A percentile compares a stretch with the other conserved stretches of the same genome.
Evolutionary conservation across 2,888 invertebrate species (phyloP).

Genomic region (Ganaspis brasiliensis): DNA sequence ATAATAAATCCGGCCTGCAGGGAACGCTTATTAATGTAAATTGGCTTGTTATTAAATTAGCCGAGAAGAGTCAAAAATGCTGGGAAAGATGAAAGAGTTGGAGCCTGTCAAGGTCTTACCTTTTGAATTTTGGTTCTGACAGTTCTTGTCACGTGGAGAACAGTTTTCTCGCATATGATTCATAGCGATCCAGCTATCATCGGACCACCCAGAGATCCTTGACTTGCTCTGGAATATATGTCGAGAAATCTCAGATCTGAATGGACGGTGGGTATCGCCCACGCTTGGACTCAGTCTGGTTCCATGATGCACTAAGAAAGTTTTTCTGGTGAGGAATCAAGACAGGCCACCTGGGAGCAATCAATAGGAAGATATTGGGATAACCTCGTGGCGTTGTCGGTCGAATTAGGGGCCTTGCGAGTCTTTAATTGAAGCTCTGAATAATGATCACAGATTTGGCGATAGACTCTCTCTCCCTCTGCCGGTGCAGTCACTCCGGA

Average conservation of each 20-base stretch:
- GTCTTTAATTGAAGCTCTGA: slow-evolving; percentile 79
- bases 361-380: slow-evolving; percentile 76
- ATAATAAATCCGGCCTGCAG: too few relatives aligned
- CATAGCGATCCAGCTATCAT: slow-evolving; percentile 71
- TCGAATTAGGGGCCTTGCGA: slow-evolving; percentile 76
- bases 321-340: slow-evolving; percentile 45
- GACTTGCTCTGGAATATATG: slow-evolving; percentile 72
- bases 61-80: too few relatives aligned
- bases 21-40: too few relatives aligned
- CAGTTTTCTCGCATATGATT: slow-evolving; percentile 73
- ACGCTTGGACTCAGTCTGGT: slow-evolving; percentile 68
- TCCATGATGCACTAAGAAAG: slow-evolving; percentile 69
- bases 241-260: slow-evolving; percentile 75
- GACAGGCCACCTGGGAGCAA: slow-evolving; percentile 75
- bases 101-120: background rate
- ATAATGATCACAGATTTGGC: slow-evolving; percentile 77
- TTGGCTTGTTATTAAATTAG: too few relatives aligned
- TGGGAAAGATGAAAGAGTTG: too few relatives aligned
- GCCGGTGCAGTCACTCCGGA: slow-evolving; percentile 8
- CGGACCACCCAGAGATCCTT: slow-evolving; percentile 77
- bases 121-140: slow-evolving; percentile 21
- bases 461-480: slow-evolving; percentile 58
- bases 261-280: slow-evolving; percentile 72
- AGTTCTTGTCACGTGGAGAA: slow-evolving; percentile 65
- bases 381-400: slow-evolving; percentile 71